Evolutionary conservation across 2,797 vertebrate species (phyloP), one percentile per base, ranked within the genome.

Genomic region (Siniperca scherzeri): DNA sequence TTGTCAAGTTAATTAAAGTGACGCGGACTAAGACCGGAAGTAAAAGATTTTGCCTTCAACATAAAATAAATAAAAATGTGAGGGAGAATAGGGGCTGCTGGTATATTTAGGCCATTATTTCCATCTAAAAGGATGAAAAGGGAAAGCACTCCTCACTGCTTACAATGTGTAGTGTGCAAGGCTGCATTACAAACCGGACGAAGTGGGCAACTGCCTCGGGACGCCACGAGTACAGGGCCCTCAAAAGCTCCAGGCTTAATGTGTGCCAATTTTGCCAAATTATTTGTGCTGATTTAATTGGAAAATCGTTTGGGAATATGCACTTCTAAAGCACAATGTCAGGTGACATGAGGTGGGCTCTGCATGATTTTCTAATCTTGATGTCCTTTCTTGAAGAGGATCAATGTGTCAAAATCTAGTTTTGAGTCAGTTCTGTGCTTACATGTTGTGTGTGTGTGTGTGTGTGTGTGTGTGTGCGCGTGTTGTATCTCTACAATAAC

Each of bases 1-100:
- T 10, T 82, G 69, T 87, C 36, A 88, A 88, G 57, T 13, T 11
- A 1, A 3, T 0, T 13, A 44, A 1, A 64, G n/a, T 40, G 1
- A 72, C 2, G 0, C 2, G 2, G 17, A 76, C 2, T 22, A 5
- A 38, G 2, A 50, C 30, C 4, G 12, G 64, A 78, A 70, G 11
- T 40, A 0, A 2, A 59, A 4, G 0, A 11, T 2, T 33, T 42
- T 25, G 0, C 9, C 16, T 76, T 85, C 70, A 78, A 77, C 0
- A 56, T 73, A 81, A 80, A 70, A 76, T 4, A 65, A 70, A 33
- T 16, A 12, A 5, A 22, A 3, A 12, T 0, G 5, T 65, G 14
- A n/a, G 0, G 19, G 19, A 16, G 19, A 16, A 5, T 9, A 14
- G 7, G 19, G 16, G 4, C 30, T 66, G 38, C 2, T 66, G 3